Evolutionary conservation across 2,888 invertebrate species (phyloP).

Genomic region (Drosophila longiperda): DNA sequence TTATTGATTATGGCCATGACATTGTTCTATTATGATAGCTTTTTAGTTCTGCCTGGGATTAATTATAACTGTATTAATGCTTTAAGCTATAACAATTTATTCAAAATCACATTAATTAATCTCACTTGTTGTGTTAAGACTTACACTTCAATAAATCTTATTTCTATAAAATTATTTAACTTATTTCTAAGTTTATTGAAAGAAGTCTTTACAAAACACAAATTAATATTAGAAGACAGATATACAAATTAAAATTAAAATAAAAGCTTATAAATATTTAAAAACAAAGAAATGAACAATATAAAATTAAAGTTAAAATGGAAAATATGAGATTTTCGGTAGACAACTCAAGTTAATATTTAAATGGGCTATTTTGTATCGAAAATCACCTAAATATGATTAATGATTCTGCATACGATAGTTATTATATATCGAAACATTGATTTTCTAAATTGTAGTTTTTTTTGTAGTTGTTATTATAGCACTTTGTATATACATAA

Average conservation of each 20-base stretch:
- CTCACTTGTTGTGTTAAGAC: background rate
- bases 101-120: background rate
- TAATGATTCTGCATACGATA: background rate
- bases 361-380: background rate
- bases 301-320: background rate
- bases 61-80: constrained; percentile 1
- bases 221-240: background rate
- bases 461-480: background rate
- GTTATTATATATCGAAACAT: background rate
- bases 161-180: background rate
- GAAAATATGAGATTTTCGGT: background rate
- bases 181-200: background rate
- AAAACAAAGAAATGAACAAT: background rate
- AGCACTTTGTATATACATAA: background rate
- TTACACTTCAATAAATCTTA: background rate
- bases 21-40: background rate
- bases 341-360: background rate
- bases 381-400: background rate
- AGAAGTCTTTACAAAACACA: background rate
- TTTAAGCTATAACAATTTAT: background rate
- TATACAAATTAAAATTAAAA: background rate
- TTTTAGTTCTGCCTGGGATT: background rate
- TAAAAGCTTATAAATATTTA: too few species aligned
- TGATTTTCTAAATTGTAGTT: background rate
- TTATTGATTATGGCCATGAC: constrained; percentile 6